Conservation (phyloP, 2,113 vertebrate species). For the Alouatta palliata region DNA sequence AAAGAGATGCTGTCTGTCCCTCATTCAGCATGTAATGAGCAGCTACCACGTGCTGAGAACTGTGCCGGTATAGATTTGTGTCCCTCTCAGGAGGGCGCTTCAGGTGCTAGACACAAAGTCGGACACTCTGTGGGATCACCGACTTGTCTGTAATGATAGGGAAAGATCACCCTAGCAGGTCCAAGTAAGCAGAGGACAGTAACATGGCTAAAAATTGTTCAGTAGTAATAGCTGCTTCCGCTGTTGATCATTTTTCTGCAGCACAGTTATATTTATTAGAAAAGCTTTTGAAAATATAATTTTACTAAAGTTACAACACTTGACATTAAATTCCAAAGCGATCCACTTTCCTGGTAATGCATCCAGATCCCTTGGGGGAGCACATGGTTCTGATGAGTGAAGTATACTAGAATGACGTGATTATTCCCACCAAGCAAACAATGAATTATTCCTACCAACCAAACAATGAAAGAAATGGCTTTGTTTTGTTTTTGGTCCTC, state of each 20-base stretch:
- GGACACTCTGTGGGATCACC: neutral
- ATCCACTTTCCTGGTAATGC: neutral
- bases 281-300: neutral
- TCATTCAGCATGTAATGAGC: neutral
- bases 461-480: neutral
- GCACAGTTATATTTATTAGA: neutral
- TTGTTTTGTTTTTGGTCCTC: neutral
- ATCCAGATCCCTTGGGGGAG: neutral
- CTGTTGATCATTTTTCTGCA: neutral
- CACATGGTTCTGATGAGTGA: neutral
- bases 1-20: neutral
- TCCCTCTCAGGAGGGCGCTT: neutral
- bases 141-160: neutral
- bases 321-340: neutral
- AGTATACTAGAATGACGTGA: neutral
- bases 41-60: neutral
- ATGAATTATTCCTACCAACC: neutral
- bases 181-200: neutral
- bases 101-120: neutral
- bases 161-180: neutral
- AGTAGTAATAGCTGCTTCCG: neutral
- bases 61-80: too few relatives aligned
- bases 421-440: neutral
- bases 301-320: neutral
- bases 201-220: neutral